Evolutionary conservation across 2,888 invertebrate species (phyloP), one percentile per base, ranked within the genome.

Genomic region (Parnassius orleans): DNA sequence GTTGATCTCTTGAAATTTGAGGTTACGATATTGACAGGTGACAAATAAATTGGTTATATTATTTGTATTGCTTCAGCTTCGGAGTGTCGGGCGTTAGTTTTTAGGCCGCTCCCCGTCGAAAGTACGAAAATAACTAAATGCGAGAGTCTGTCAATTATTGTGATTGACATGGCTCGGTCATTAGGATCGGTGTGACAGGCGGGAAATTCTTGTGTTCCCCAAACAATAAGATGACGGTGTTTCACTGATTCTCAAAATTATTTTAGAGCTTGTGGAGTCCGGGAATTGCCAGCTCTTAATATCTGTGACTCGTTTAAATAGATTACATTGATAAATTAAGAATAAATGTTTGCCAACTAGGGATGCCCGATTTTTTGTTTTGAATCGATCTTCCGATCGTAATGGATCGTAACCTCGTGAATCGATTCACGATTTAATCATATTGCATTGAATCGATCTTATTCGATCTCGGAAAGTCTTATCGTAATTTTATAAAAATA

Each of bases 161-260:
- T 88, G 90, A 90, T 90, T 88, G 90, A 90, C 89, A 87, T 76
- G 79, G 78, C 76, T 80, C 75, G 84, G 86, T 88, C 89, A 86
- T 90, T 90, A 89, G 79, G 80, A 66, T 67, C 66, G 61, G 66
- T 58, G 63, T 68, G 69, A 63, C 68, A 61, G 69, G 72, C 70
- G 69, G 72, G 73, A 70, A 69, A 69, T 56, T 57, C 41, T 64
- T 60, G 14, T 52, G 51, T 64, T 61, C 64, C 46, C 42, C 51
- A 51, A 57, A 57, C 60, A 64, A 64, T 51, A 55, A 60, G 52
- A 60, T 53, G 47, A 33, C 33, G 33, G n/a, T 9, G 14, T 48
- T 53, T 19, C 10, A 33, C n/a, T 52, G 24, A 24, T 19, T 42
- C 24, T 2, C n/a, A 24, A 47, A 53, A 42, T 41, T 58, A 58